Evolutionary conservation across 2,888 invertebrate genomes (phyloP).

Genomic region (Drosophila setosimentum): DNA sequence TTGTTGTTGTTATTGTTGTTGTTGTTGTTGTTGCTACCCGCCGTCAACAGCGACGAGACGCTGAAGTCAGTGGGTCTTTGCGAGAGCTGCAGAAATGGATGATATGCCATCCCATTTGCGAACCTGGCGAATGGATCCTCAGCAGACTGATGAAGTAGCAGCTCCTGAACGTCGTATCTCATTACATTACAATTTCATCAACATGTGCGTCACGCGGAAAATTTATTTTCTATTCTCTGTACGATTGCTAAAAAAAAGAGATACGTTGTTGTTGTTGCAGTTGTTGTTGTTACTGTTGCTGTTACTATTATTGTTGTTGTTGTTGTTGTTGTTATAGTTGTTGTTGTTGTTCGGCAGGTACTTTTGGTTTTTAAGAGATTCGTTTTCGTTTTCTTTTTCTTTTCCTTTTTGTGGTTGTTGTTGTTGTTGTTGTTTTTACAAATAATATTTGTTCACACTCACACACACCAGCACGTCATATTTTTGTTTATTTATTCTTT

Average conservation of each 20-base stretch:
- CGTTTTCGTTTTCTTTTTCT: no score
- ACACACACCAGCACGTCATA: conserved; percentile 21
- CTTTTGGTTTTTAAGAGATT: conserved; percentile 24
- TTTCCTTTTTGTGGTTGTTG: conserved; percentile 11
- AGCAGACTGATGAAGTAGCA: conserved; percentile 86
- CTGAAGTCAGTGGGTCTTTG: conserved; percentile 95
- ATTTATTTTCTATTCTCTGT: conserved; percentile 11
- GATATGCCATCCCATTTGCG: conserved; percentile 90
- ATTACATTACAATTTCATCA: conserved; percentile 85
- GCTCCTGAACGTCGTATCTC: conserved; percentile 86
- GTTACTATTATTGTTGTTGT: conserved; percentile 5
- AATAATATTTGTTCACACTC: conserved; percentile 22
- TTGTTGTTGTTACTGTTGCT: conserved; percentile 4
- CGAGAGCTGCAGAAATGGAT: conserved; percentile 94
- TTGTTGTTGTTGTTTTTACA: conserved; percentile 7
- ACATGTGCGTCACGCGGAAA: conserved; percentile 73
- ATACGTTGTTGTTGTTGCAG: not conserved
- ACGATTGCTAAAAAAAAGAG: not conserved
- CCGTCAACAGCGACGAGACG: conserved; percentile 95
- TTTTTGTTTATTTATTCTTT: conserved; percentile 9
- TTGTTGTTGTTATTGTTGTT: conserved; percentile 68
- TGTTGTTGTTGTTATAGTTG: not conserved
- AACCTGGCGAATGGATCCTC: conserved; percentile 86
- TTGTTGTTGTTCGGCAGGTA: conserved; percentile 39
- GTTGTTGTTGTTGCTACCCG: conserved; percentile 86